Percentiles rank a stretch among this genome's conserved stretches.
These are phyloP conservation scores for Stenotaenia linearis DNA, from an alignment of 2,888 invertebrate species.

Conservation along the genomic window DNA sequence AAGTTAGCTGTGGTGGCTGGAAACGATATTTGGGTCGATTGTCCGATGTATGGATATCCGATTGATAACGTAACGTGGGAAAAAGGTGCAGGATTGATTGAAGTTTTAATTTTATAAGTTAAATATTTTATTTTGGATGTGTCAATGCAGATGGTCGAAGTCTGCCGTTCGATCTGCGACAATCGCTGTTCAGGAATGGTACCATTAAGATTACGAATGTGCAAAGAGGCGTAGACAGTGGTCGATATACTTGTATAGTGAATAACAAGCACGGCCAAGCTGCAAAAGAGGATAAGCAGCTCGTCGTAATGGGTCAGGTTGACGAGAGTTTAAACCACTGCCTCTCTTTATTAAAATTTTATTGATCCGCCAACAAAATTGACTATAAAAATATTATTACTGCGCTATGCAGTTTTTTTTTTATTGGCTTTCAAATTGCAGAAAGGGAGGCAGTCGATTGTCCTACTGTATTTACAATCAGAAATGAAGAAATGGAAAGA, in stretches of 20 bases:
- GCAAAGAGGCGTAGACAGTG: slow-evolving; percentile 84
- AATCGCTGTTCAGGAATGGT: slow-evolving; percentile 87
- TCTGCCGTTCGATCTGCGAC: slow-evolving; percentile 88
- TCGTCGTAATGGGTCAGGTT: slow-evolving; percentile 32
- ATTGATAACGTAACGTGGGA: slow-evolving; percentile 92
- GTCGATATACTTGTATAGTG: slow-evolving; percentile 89
- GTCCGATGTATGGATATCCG: slow-evolving; percentile 92
- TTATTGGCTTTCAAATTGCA: slow-evolving; percentile 2
- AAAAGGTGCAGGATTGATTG: slow-evolving; percentile 57
- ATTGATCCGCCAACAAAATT: background rate
- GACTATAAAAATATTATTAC: slow-evolving; percentile 4
- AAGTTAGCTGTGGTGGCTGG: slow-evolving; percentile 89
- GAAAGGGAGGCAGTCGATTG: slow-evolving; percentile 2
- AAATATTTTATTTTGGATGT: background rate
- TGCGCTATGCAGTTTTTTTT: background rate
- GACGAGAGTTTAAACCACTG: slow-evolving; percentile 7
- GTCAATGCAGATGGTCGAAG: slow-evolving; percentile 62
- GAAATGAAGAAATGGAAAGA: background rate
- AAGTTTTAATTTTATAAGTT: no score
- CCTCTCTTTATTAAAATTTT: slow-evolving; percentile 19
- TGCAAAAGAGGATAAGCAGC: slow-evolving; percentile 58
- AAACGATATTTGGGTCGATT: slow-evolving; percentile 72
- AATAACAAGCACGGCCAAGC: slow-evolving; percentile 86
- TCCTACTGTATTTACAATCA: background rate
- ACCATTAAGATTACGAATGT: slow-evolving; percentile 90